These are phyloP conservation scores for Xylocampa areola DNA, from an alignment of 2,888 invertebrate species.

Conservation along the genomic window DNA sequence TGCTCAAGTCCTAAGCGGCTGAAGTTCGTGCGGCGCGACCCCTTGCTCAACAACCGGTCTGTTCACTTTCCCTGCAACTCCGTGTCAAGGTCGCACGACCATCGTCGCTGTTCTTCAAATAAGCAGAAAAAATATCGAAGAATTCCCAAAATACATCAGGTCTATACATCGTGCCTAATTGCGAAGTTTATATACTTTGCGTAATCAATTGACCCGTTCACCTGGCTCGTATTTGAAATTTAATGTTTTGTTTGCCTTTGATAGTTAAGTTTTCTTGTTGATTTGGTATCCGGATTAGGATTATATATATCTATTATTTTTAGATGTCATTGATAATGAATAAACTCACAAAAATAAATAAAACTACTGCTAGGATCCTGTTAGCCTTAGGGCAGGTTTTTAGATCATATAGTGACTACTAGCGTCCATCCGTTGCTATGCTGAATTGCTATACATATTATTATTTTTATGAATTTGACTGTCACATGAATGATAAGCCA, in stretches of 20 bases:
- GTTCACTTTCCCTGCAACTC: constrained; percentile 84
- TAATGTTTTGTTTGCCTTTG: constrained; percentile 11
- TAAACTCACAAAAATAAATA: constrained; percentile 6
- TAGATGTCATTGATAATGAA: not conserved
- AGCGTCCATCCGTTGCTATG: not conserved
- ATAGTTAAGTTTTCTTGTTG: constrained; percentile 9
- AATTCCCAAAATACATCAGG: constrained; percentile 52
- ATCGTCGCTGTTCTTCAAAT: constrained; percentile 63
- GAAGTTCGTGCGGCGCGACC: constrained; percentile 65
- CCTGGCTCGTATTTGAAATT: constrained; percentile 21
- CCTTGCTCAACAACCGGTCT: constrained; percentile 82
- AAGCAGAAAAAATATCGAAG: constrained; percentile 58
- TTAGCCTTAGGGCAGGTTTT: too few species aligned
- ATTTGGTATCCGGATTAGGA: constrained; percentile 11
- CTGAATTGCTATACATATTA: too few species aligned
- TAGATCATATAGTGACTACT: too few species aligned
- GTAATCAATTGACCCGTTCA: constrained; percentile 33
- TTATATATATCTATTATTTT: constrained; percentile 6
- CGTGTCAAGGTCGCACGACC: constrained; percentile 85
- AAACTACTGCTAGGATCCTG: too few species aligned
- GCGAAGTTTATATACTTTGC: constrained; percentile 45
- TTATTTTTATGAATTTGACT: not conserved
- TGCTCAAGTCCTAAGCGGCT: constrained; percentile 47
- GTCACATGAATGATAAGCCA: not conserved
- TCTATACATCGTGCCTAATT: constrained; percentile 41